phyloP scores from a whole-genome alignment of 2,113 vertebrate genomes.

The Xyliphius kryptos region DNA sequence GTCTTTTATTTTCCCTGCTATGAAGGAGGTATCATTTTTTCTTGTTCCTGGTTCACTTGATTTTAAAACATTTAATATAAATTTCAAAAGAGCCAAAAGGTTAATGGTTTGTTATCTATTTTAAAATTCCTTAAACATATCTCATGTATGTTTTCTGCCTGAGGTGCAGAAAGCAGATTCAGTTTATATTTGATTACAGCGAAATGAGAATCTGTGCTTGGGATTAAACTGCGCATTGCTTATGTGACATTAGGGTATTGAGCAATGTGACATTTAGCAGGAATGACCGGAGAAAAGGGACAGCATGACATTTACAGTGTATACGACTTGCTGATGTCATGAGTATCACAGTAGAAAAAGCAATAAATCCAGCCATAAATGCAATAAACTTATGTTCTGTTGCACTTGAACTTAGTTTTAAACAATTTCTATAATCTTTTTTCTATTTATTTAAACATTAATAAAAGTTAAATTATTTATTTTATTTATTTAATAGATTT shows the following conservation, averaged over 20 bases:
- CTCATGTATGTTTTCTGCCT: conserved; percentile 2
- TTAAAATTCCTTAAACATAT: neutral
- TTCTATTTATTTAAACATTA: neutral
- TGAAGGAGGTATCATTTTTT: conserved; percentile 48
- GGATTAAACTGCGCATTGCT: neutral
- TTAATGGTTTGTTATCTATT: neutral
- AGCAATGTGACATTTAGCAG: conserved; percentile 22
- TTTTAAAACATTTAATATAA: conserved; percentile 1
- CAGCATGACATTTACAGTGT: conserved; percentile 25
- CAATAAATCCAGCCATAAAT: too few species aligned
- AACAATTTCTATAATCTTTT: neutral
- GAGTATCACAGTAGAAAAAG: neutral
- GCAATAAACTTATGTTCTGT: neutral
- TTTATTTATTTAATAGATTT: neutral
- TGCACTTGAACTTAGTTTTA: neutral
- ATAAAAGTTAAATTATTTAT: conserved; percentile 9
- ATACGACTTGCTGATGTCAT: conserved; percentile 11
- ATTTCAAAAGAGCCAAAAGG: conserved; percentile 27
- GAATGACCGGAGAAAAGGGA: conserved; percentile 16
- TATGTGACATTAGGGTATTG: conserved; percentile 5
- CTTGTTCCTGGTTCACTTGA: conserved; percentile 20
- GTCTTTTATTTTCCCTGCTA: conserved; percentile 52
- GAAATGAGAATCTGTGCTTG: neutral
- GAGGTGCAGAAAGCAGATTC: conserved; percentile 22
- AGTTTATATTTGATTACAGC: neutral